Evolutionary conservation across 2,797 vertebrate species (phyloP).

Genomic region (Allobates femoralis): DNA sequence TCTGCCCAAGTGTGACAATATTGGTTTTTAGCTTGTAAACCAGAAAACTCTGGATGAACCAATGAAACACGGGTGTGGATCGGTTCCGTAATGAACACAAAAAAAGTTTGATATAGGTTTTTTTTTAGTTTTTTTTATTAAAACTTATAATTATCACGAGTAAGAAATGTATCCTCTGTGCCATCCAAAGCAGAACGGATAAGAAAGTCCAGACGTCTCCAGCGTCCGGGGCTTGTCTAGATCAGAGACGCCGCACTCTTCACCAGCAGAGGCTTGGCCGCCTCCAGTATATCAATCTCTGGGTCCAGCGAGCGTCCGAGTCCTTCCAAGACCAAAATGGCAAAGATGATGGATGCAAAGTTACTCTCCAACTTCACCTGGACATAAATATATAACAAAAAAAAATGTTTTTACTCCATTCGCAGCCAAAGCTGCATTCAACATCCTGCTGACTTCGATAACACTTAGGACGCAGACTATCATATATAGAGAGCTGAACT

Average conservation of each 20-base stretch:
- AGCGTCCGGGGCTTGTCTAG: background rate
- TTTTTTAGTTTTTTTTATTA: too few species aligned
- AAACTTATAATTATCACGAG: background rate
- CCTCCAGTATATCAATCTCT: constrained; percentile 89
- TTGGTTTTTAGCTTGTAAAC: too few species aligned
- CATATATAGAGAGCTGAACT: background rate
- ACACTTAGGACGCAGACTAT: background rate
- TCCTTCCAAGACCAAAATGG: constrained; percentile 96
- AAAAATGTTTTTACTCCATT: too few species aligned
- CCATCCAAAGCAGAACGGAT: background rate
- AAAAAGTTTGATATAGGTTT: too few species aligned
- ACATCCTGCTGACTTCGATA: background rate
- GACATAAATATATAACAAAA: background rate
- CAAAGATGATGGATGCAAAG: constrained; percentile 93
- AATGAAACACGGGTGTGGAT: too few species aligned
- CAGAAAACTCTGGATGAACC: too few species aligned
- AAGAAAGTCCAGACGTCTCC: background rate
- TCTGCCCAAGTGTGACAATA: too few species aligned
- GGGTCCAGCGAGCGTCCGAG: constrained; percentile 94
- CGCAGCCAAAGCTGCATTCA: too few species aligned
- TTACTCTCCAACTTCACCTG: constrained; percentile 98
- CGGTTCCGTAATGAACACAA: too few species aligned
- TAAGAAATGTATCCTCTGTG: background rate
- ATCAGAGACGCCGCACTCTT: constrained; percentile 76
- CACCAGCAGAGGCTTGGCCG: constrained; percentile 89